Base-by-base conservation (phyloP, 2,888 invertebrate genomes). In the Trichogramma evanescens region DNA sequence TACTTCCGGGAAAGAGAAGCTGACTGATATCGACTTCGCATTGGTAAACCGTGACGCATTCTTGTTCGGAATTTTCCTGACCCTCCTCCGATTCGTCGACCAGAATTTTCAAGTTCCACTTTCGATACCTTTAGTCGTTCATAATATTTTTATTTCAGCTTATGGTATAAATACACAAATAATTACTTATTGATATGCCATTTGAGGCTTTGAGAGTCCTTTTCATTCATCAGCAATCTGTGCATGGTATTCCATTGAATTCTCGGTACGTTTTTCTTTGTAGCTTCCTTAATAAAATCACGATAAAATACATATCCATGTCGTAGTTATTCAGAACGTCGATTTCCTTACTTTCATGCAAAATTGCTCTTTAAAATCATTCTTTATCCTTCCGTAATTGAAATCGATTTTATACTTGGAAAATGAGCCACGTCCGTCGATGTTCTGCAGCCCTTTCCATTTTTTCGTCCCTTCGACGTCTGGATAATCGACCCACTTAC, bases 1-100 rank as follows among this genome's bases (percentile, higher is more conserved):
- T 63, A 74, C 74, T 69, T 68, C 74, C 74, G 10, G 74, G 74
- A 56, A 70, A 73, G 10, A 74, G 66, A 8, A 74, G 70, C 55
- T 73, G 70, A 4, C 70, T 67, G 4, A 69, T 44, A 45, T 74
- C 71, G 7, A 66, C 67, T 56, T 71, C 70, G 46, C 70, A 72
- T 45, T 65, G 65, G 53, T 64, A 65, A 40, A 61, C 38, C 13
- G 48, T 6, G 26, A 26, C 6, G 6, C 7, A 5, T 26, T 10
- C 44, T 4, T 42, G 2, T 26, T 42, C 41, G 45, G 4, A 53
- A 49, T 38, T 65, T 50, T 57, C 57, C 53, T 4, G 50, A 59
- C 50, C 52, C 53, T 48, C 48, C 8, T 10, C 48, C 10, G 26
- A 48, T 13, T 53, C 9, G 26, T 50, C 9, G 7, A 64, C 9